phyloP scores from a whole-genome alignment of 2,888 invertebrate genomes.

The Lamellibrachia columna region DNA sequence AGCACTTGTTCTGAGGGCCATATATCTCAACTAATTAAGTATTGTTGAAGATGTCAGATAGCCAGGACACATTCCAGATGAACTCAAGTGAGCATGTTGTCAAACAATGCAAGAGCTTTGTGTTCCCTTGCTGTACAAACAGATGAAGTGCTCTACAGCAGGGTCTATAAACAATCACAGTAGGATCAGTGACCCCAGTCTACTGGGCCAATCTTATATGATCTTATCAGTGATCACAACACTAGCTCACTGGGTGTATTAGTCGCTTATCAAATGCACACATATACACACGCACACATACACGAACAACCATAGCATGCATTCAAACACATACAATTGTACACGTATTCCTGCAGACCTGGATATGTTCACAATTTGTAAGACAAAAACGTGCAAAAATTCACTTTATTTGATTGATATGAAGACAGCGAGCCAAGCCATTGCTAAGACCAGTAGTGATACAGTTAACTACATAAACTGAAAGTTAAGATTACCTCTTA shows the following conservation, averaged over 20 bases:
- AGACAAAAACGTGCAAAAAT: not conserved
- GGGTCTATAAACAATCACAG: not conserved
- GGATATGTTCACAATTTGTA: not conserved
- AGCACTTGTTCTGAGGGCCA: not conserved
- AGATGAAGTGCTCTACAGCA: conserved; percentile 4
- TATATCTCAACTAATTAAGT: not conserved
- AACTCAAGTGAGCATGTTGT: not conserved
- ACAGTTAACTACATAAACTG: too few relatives aligned
- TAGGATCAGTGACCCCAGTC: not conserved
- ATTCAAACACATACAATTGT: not conserved
- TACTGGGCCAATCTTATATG: not conserved
- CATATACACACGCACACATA: not conserved
- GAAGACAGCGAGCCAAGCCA: not conserved
- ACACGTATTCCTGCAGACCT: not conserved
- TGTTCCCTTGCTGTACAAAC: not conserved
- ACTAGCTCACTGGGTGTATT: not conserved
- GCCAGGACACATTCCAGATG: not conserved
- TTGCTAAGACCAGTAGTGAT: not conserved
- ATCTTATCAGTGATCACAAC: not conserved
- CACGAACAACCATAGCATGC: not conserved
- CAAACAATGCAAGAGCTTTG: not conserved
- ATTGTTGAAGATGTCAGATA: not conserved
- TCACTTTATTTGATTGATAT: not conserved
- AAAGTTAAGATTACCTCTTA: too few relatives aligned
- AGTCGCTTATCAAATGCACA: not conserved